Evolutionary conservation across 2,113 vertebrate species (phyloP).

Genomic region (Dromiciops gliroides): DNA sequence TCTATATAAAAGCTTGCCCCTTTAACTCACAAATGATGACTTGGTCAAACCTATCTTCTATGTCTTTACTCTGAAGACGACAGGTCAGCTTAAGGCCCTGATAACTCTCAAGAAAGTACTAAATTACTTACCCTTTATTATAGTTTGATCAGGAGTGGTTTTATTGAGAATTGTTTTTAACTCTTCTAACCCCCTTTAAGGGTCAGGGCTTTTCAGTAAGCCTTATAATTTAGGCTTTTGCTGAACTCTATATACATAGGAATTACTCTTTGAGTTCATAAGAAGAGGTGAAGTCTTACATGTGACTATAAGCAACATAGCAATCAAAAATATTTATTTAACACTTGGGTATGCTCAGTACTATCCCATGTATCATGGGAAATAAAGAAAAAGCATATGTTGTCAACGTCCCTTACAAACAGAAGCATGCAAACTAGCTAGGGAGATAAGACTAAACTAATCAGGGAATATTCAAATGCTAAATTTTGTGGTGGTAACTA

Average conservation of each 20-base stretch:
- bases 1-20: slow-evolving; percentile 56
- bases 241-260: neutral
- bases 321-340: neutral
- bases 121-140: neutral
- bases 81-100: neutral
- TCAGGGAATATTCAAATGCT: neutral
- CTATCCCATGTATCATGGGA: neutral
- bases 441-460: accelerated
- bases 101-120: neutral
- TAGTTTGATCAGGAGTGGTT: slow-evolving; percentile 37
- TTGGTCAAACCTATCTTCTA: slow-evolving; percentile 37
- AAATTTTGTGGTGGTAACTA: neutral
- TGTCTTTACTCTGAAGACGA: slow-evolving; percentile 43
- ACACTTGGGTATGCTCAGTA: neutral
- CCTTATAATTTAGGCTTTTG: slow-evolving; percentile 18
- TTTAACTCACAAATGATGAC: slow-evolving; percentile 20
- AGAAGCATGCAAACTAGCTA: neutral
- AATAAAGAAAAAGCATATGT: neutral
- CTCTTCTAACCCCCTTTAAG: neutral
- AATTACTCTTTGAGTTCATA: neutral
- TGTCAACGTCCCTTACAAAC: neutral
- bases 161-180: neutral
- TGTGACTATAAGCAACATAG: slow-evolving; percentile 45
- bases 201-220: neutral
- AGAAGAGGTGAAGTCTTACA: slow-evolving; percentile 25